Evolutionary conservation across 1,140 invertebrate genomes (phyloP), one percentile per base, ranked within the genome.

Genomic region (Triops longicaudatus): DNA sequence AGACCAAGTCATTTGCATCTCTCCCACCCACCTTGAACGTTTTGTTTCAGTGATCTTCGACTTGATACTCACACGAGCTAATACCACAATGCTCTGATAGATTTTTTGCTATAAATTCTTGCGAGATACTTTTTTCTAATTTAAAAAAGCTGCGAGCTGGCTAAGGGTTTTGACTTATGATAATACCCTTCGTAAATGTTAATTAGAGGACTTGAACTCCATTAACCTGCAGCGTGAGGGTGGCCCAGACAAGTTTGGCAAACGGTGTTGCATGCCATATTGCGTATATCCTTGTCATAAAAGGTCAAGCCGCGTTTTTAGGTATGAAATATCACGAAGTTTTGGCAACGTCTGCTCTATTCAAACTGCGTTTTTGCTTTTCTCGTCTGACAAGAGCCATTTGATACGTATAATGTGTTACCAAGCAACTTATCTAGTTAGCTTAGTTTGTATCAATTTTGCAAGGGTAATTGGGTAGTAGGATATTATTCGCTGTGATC

Each of bases 131-230:
- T 17, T 63, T 63, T 63, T 63, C 50, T 63, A 63, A 63, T 63
- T 63, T n/a, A 17, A 6, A n/a, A 14, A 17, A 7, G 22, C 6
- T n/a, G 50, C 14, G 50, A 63, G 50, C 9, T 63, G 17, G 50
- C 31, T 63, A 63, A n/a, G 17, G 17, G 50, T n/a, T 63, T 17
- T 63, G 9, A 63, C 50, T 63, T 12, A 3, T 63, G n/a, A 63
- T 63, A 22, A 63, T 63, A 1, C n/a, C 22, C 31, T 37, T 37
- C 31, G 17, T 63, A 63, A 63, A 63, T 22, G 50, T 63, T 63
- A 63, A 63, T 63, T 63, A 63, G 50, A 63, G n/a, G 50, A 63
- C 50, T 63, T 63, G 50, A 63, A 63, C 50, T 63, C 50, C 14
- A 22, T 63, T 63, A 63, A 63, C 50, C 50, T 63, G 50, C 22